Base-by-base conservation (phyloP, 1,140 invertebrate species). In the Drosophila nikananu region DNA sequence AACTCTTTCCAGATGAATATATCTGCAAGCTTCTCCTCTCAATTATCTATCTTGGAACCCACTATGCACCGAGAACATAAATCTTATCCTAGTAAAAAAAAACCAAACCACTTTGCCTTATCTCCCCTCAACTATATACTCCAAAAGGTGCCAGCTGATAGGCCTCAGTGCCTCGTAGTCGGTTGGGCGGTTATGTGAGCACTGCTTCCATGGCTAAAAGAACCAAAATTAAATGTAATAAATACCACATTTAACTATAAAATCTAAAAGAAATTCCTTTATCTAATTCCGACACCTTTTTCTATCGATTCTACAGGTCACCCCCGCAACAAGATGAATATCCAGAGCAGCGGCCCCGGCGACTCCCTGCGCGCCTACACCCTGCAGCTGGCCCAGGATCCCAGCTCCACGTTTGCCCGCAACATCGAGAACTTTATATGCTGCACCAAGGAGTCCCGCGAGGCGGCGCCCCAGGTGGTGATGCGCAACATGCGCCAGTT, bases 401-500 rank as follows among this genome's bases (percentile, higher is more conserved):
- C 96, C 75, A 96, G 95, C 68, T 98, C 97, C 8, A 97, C 97
- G 2, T 98, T 98, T 89, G 97, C 97, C 23, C 96, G 97, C 92
- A 97, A 97, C 78, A 97, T 99, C 62, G 96, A 98, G 86, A 97
- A 98, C 93, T 99, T 99, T 92, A 98, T 99, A 59, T 95, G 97
- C 48, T 99, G 98, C 93, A 99, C 98, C 0, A 95, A 96, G 76
- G 98, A 99, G 83, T 97, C 97, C 2, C 96, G 96, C 51, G 98
- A 99, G 87, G 96, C 95, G 5, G 97, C 96, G 86, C 97, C 98
- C 8, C 96, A 97, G 86, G 95, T 97, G 44, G 97, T 98, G 15
- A 98, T 98, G 96, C 95, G 97, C 71, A 98, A 98, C 92, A 98
- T 98, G 94, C 95, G 98, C 3, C 98, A 99, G 93, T 99, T 99